Base-by-base conservation (phyloP, 1,140 invertebrate species). In the Platorchestia sp. region DNA sequence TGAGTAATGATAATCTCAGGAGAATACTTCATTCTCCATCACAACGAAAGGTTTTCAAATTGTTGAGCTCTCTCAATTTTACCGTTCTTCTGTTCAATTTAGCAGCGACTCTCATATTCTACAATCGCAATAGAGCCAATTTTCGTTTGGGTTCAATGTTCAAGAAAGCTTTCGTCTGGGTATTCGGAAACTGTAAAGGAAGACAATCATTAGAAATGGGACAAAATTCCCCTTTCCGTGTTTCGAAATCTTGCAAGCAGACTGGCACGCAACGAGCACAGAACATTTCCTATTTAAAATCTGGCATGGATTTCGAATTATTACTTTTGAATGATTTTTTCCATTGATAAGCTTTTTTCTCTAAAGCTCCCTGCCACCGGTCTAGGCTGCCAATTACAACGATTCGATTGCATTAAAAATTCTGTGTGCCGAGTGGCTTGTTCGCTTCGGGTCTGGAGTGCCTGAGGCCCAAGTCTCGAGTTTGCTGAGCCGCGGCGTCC, bases 371-470 rank as follows among this genome's bases (percentile, higher is more conserved):
- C 59, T 75, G 59, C 27, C 59, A 75, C 14, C 59, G 27, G 59
- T 36, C 59, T 75, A 75, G 59, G 59, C 59, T 75, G 59, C 59
- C 59, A 75, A 75, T 75, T 75, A 75, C 59, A 75, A 75, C 59
- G 59, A 75, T 75, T 75, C 59, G 59, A 75, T 75, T 75, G 59
- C 59, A 75, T 75, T 75, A 75, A 75, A 75, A 75, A 75, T 75
- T 36, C 59, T 75, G 59, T 75, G 59, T 75, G 59, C 59, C 59
- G 59, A 75, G 59, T 75, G 59, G 59, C 59, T 75, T 75, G 59
- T 75, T 75, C 59, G 59, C 59, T 75, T 36, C 59, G 59, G 59
- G 59, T 75, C 59, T 75, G 59, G 59, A 75, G 59, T 3, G 59
- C 87, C 87, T 90, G 19, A 41, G 87, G 87, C 87, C 41, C 87